These are phyloP conservation scores for Bruchidius siliquastri DNA, from an alignment of 2,888 invertebrate genomes.

Conservation along the genomic window DNA sequence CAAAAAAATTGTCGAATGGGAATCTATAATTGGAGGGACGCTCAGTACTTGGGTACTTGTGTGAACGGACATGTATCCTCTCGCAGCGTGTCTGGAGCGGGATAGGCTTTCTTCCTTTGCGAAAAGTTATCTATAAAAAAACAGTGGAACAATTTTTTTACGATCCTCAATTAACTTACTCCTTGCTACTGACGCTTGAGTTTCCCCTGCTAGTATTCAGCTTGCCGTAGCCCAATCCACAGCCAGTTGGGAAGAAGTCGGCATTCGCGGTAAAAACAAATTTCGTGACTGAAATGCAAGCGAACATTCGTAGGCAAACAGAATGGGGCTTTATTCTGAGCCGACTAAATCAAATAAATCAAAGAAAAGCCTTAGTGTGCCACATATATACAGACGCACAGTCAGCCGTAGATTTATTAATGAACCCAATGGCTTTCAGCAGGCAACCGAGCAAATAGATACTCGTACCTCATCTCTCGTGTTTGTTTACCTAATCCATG, in stretches of 20 bases:
- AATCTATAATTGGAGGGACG: too few species aligned
- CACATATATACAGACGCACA: not conserved
- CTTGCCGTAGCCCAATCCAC: too few species aligned
- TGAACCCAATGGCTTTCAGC: not conserved
- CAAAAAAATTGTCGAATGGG: too few species aligned
- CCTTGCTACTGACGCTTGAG: too few species aligned
- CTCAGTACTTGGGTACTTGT: too few species aligned
- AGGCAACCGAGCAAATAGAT: not conserved
- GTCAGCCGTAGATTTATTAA: not conserved
- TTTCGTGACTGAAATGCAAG: not conserved
- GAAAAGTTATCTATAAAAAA: too few species aligned
- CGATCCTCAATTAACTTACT: too few species aligned
- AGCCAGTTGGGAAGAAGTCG: not conserved
- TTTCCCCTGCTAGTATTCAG: too few species aligned
- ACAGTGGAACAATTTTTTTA: too few species aligned
- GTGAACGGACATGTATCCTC: too few species aligned
- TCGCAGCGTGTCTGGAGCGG: too few species aligned
- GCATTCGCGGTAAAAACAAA: not conserved
- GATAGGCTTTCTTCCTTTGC: too few species aligned
- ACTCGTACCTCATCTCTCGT: not conserved
- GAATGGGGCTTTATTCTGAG: not conserved
- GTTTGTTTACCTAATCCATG: not conserved
- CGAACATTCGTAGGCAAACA: not conserved
- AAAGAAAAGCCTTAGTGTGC: not conserved
- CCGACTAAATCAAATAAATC: not conserved